These are phyloP conservation scores for Eubucco bourcierii DNA, from an alignment of 2,113 vertebrate genomes.

Conservation along the genomic window DNA sequence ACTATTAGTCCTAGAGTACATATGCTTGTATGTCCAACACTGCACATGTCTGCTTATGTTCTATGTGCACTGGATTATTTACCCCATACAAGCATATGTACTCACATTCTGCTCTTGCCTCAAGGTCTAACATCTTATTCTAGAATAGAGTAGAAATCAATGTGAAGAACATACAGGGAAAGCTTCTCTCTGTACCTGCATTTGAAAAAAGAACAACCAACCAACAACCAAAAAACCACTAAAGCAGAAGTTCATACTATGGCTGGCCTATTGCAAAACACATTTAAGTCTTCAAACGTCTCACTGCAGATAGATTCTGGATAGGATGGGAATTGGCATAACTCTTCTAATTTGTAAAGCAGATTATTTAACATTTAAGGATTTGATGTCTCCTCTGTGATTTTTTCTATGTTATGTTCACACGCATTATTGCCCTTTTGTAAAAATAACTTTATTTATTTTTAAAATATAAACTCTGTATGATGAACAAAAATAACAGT, in stretches of 20 bases:
- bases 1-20: background rate
- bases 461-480: constrained; percentile 42
- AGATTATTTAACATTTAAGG: constrained; percentile 41
- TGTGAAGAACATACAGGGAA: background rate
- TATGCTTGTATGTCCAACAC: no score
- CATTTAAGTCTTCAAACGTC: background rate
- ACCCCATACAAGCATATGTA: no score
- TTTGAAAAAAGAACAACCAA: background rate
- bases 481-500: constrained; percentile 45
- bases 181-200: background rate
- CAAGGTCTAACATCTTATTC: background rate
- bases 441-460: constrained; percentile 69
- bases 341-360: constrained; percentile 14
- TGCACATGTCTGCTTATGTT: no score
- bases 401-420: constrained; percentile 59
- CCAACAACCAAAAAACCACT: no score
- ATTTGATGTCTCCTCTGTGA: constrained; percentile 57
- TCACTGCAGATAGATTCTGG: background rate
- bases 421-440: constrained; percentile 32
- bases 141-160: background rate
- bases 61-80: no score
- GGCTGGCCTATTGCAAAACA: background rate
- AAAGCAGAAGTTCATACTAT: background rate
- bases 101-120: background rate
- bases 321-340: background rate